These are phyloP conservation scores for Apeira syringaria DNA, from an alignment of 2,888 invertebrate genomes.

Conservation along the genomic window DNA sequence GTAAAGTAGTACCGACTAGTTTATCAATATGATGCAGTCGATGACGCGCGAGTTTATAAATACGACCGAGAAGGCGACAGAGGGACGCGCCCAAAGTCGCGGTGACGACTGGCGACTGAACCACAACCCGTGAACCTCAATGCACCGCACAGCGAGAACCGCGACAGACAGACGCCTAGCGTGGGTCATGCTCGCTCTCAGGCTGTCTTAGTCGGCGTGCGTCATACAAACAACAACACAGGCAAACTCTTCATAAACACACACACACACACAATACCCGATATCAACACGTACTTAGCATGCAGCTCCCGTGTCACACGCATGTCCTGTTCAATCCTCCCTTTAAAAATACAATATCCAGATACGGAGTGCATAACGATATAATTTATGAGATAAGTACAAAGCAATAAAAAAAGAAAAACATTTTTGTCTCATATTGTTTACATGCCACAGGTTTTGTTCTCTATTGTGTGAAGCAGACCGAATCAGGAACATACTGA, in stretches of 20 bases:
- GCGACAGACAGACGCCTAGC: slow-evolving; percentile 61
- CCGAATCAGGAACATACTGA: slow-evolving; percentile 28
- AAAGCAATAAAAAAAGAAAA: background rate
- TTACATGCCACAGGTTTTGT: slow-evolving; percentile 6
- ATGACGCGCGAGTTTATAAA: slow-evolving; percentile 75
- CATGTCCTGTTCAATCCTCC: slow-evolving; percentile 41
- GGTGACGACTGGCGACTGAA: slow-evolving; percentile 61
- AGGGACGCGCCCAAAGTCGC: slow-evolving; percentile 74
- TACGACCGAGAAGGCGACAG: slow-evolving; percentile 67
- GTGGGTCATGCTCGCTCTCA: slow-evolving; percentile 52
- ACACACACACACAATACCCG: slow-evolving; percentile 35
- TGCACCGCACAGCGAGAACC: slow-evolving; percentile 49
- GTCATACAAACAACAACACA: slow-evolving; percentile 57
- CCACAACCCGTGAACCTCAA: slow-evolving; percentile 51
- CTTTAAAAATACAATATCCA: slow-evolving; percentile 17
- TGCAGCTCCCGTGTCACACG: slow-evolving; percentile 49
- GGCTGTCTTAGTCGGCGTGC: slow-evolving; percentile 51
- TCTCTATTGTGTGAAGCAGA: slow-evolving; percentile 25
- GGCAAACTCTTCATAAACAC: slow-evolving; percentile 55
- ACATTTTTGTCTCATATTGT: background rate
- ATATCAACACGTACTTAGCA: slow-evolving; percentile 61
- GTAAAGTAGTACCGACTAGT: slow-evolving; percentile 46
- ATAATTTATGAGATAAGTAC: slow-evolving; percentile 4
- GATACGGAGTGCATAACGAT: slow-evolving; percentile 11
- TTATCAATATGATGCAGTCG: slow-evolving; percentile 58